Conservation (phyloP, 1,140 invertebrate genomes). For the Heliconius hermathena region DNA sequence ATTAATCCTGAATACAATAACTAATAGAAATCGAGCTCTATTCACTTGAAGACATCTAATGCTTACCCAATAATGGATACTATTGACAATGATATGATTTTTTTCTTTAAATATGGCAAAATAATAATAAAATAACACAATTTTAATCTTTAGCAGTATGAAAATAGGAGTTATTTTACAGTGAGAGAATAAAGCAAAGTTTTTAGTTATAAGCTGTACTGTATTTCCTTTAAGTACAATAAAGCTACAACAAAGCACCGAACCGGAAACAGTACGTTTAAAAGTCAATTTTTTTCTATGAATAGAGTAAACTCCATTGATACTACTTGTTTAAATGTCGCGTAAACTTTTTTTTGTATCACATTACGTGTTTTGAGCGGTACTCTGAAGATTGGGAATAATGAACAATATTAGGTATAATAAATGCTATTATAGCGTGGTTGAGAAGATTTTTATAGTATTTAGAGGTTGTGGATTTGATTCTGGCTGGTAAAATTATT, state of each 20-base stretch:
- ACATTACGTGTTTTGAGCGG: conserved; percentile 34
- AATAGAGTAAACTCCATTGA: conserved; percentile 55
- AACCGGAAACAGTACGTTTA: conserved; percentile 63
- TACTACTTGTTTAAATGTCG: conserved; percentile 54
- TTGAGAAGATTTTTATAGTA: neutral
- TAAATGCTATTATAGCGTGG: neutral
- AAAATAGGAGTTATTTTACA: conserved; percentile 3
- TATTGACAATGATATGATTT: conserved; percentile 33
- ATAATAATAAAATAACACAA: neutral
- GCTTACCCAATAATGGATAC: conserved; percentile 35
- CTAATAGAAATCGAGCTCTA: conserved; percentile 47
- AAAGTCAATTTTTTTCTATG: conserved; percentile 50
- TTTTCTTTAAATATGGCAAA: conserved; percentile 9
- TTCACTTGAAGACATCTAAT: conserved; percentile 46
- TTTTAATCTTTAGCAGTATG: neutral
- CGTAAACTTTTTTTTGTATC: conserved; percentile 41
- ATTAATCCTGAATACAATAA: conserved; percentile 48
- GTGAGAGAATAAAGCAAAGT: neutral
- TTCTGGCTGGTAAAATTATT: neutral
- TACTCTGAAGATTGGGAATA: conserved; percentile 30
- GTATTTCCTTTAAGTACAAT: conserved; percentile 54
- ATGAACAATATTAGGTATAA: neutral
- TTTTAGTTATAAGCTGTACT: conserved; percentile 24
- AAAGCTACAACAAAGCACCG: conserved; percentile 50
- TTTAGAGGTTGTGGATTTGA: neutral